Base-by-base conservation (phyloP, 2,888 invertebrate genomes). In the Philereme transversata region DNA sequence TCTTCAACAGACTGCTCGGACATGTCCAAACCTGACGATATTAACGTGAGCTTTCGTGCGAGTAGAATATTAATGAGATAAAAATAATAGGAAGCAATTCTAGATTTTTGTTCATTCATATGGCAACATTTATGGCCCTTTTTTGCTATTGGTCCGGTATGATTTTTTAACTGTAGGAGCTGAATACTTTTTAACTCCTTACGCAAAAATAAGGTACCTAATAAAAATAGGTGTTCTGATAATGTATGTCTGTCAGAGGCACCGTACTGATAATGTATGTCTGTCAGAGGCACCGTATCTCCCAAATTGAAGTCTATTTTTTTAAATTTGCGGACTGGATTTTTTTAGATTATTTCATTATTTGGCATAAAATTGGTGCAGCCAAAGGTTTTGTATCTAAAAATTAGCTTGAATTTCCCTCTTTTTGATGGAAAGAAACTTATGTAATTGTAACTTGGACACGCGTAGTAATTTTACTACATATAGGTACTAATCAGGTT, bases 11-110 rank as follows among this genome's bases (percentile, higher is more conserved):
- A 35, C 51, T 65, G 61, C 67, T 63, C 41, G 34, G 61, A 67
- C 64, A 64, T 51, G 69, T 69, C 47, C 41, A 50, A 69, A 69
- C 67, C 35, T 60, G 69, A 62, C 47, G 52, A 54, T 62, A 61
- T 60, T 62, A 57, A 57, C 56, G 50, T 33, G 58, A 56, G 46
- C 56, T 59, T 52, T 59, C 43, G 47, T 58, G 54, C 50, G 53
- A 50, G 36, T 6, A 9, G 66, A 57, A 66, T 69, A 64, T 54
- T 66, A 69, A 69, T 67, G 46, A 58, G 60, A 49, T 58, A 60
- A 51, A 51, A 48, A 50, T 51, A 36, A 62, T 57, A 62, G 57
- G 62, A 62, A 57, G 57, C 57, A 41, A 52, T 51, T 50, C 41
- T 51, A 54, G 22, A 40, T 4, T 4, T 52, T 57, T 53, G 36